Conservation (phyloP, 2,797 vertebrate species). For the Phyllotis vaccarum region DNA sequence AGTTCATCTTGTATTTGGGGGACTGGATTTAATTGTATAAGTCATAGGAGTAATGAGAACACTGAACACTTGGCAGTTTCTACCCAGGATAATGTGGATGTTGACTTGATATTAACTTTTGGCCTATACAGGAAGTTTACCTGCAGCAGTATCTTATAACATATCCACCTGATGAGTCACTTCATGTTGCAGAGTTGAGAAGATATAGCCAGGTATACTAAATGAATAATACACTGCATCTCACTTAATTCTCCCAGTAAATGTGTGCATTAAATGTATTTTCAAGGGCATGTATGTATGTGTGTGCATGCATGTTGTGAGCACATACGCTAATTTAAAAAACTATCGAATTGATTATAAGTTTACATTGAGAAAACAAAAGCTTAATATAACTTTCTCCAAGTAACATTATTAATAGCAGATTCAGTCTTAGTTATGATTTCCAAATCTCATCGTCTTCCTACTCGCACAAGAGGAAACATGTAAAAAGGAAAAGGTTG, state of each 20-base stretch:
- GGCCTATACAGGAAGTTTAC: background rate
- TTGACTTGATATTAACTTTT: background rate
- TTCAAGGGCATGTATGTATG: background rate
- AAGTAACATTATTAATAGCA: slow-evolving; percentile 13
- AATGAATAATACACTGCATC: background rate
- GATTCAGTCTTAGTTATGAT: slow-evolving; percentile 18
- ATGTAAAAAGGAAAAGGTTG: slow-evolving; percentile 62
- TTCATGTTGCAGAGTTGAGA: background rate
- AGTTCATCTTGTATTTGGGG: background rate
- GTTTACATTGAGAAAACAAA: background rate
- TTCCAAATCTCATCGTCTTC: slow-evolving; percentile 57
- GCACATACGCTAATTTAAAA: background rate
- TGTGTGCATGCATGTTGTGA: background rate
- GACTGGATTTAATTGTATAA: background rate
- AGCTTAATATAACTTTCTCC: slow-evolving; percentile 29
- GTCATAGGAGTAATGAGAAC: background rate
- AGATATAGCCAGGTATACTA: background rate
- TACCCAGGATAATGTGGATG: background rate
- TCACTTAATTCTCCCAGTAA: slow-evolving; percentile 2
- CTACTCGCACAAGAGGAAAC: slow-evolving; percentile 30
- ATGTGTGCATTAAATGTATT: background rate
- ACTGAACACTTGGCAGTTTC: background rate
- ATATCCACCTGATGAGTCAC: background rate
- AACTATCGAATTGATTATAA: background rate
- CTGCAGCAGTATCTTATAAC: background rate